Percentiles rank a stretch among this genome's conserved stretches.
Evolutionary conservation across 2,888 invertebrate genomes (phyloP).

Genomic region (Chorisops tibialis): DNA sequence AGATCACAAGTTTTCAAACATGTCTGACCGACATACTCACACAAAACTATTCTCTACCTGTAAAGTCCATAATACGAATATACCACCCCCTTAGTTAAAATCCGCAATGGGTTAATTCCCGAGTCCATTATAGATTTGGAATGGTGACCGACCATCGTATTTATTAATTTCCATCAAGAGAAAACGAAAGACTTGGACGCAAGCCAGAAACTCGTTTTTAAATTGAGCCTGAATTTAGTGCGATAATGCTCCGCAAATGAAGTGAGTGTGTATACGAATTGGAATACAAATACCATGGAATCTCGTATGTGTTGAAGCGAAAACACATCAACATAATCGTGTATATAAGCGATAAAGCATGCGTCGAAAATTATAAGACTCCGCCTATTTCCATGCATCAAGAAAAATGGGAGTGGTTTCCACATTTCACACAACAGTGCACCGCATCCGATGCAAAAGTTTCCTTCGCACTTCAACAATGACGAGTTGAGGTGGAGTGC

Average conservation of each 20-base stretch:
- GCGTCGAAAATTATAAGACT: not conserved
- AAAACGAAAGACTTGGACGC: slow-evolving; percentile 12
- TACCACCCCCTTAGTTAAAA: not conserved
- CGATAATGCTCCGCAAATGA: not conserved
- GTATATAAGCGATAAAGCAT: slow-evolving; percentile 2
- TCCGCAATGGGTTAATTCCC: not conserved
- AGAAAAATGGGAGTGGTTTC: not conserved
- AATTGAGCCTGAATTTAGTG: not conserved
- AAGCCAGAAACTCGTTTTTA: slow-evolving; percentile 2
- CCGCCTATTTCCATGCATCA: not conserved
- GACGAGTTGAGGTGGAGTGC: too few relatives aligned
- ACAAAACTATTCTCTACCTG: too few relatives aligned
- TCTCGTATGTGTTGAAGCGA: too few relatives aligned
- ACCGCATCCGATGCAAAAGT: too few relatives aligned
- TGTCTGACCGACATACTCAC: too few relatives aligned
- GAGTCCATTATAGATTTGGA: too few relatives aligned
- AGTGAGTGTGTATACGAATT: too few relatives aligned
- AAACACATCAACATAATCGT: not conserved
- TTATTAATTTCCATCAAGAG: not conserved
- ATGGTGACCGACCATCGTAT: too few relatives aligned
- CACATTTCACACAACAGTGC: not conserved
- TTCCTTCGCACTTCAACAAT: too few relatives aligned
- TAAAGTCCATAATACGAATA: too few relatives aligned
- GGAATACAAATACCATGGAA: too few relatives aligned
- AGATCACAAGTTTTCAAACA: too few relatives aligned